phyloP scores from a whole-genome alignment of 2,797 vertebrate species.

The Percopsis omiscomaycus region DNA sequence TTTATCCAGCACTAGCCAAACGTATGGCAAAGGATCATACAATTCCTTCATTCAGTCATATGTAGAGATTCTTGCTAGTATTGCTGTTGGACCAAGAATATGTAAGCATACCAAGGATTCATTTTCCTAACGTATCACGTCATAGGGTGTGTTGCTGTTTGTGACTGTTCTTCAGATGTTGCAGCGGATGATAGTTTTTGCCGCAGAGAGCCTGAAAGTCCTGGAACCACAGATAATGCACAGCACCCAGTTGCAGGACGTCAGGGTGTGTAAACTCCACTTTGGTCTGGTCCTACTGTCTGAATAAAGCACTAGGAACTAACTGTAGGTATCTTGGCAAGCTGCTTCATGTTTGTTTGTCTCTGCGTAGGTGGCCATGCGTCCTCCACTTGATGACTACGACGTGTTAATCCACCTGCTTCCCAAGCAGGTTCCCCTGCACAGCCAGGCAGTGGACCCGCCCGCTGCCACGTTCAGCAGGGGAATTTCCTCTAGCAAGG shows the following conservation, averaged over 20 bases:
- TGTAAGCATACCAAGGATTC: background rate
- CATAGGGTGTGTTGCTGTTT: background rate
- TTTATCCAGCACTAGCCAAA: too few relatives aligned
- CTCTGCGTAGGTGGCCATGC: slow-evolving; percentile 82
- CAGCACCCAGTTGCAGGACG: slow-evolving; percentile 76
- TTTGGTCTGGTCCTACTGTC: background rate
- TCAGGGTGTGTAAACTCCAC: slow-evolving; percentile 78
- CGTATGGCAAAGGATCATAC: too few relatives aligned
- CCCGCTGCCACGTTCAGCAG: slow-evolving; percentile 74
- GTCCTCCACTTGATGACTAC: slow-evolving; percentile 88
- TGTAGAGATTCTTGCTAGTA: too few relatives aligned
- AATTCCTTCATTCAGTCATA: too few relatives aligned
- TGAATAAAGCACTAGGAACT: background rate
- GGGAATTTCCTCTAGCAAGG: slow-evolving; percentile 60
- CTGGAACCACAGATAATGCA: slow-evolving; percentile 87
- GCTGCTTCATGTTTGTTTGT: background rate
- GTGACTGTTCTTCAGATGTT: slow-evolving; percentile 79
- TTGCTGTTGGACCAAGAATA: too few relatives aligned
- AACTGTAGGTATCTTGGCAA: background rate
- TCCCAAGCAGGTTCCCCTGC: slow-evolving; percentile 85
- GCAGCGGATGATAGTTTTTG: slow-evolving; percentile 84
- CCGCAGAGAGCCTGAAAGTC: slow-evolving; percentile 81
- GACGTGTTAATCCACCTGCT: slow-evolving; percentile 90
- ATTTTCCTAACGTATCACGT: background rate
- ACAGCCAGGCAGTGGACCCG: slow-evolving; percentile 82